Evolutionary conservation across 2,888 invertebrate genomes (phyloP).

Genomic region (Horisme vitalbata): DNA sequence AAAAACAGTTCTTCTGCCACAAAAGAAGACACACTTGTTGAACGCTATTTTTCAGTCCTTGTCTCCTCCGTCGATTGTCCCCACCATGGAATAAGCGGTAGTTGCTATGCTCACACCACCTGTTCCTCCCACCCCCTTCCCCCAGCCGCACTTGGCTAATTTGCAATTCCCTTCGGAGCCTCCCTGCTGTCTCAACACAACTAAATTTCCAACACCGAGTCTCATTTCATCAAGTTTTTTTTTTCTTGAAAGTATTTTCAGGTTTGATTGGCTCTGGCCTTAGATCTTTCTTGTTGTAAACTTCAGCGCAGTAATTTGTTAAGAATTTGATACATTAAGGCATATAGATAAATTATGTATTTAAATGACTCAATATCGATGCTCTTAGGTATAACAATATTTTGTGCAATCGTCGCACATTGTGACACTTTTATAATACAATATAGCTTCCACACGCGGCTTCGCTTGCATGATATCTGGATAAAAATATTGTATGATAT

Average conservation of each 20-base stretch:
- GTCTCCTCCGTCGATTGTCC: slow-evolving; percentile 22
- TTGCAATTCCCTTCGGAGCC: slow-evolving; percentile 52
- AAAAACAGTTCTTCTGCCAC: slow-evolving; percentile 24
- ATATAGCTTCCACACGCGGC: too few relatives aligned
- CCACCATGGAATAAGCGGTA: slow-evolving; percentile 12
- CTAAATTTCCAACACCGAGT: slow-evolving; percentile 41
- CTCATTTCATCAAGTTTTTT: slow-evolving; percentile 41
- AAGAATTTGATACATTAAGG: too few relatives aligned
- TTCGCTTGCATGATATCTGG: too few relatives aligned
- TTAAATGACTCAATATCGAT: too few relatives aligned
- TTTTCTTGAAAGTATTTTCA: slow-evolving; percentile 14
- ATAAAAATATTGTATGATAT: too few relatives aligned
- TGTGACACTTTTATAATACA: too few relatives aligned
- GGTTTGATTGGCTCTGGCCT: not conserved
- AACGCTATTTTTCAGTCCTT: slow-evolving; percentile 48
- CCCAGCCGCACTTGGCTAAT: slow-evolving; percentile 48
- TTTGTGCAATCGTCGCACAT: too few relatives aligned
- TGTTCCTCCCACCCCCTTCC: slow-evolving; percentile 16
- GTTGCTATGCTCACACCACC: slow-evolving; percentile 9
- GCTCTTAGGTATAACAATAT: too few relatives aligned
- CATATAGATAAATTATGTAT: too few relatives aligned
- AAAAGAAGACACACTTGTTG: slow-evolving; percentile 56
- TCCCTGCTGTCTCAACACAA: slow-evolving; percentile 49
- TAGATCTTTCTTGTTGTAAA: not conserved
- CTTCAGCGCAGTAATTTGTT: too few relatives aligned